These are phyloP conservation scores for Hoplodrina ambigua DNA, from an alignment of 2,888 invertebrate genomes.

Conservation along the genomic window DNA sequence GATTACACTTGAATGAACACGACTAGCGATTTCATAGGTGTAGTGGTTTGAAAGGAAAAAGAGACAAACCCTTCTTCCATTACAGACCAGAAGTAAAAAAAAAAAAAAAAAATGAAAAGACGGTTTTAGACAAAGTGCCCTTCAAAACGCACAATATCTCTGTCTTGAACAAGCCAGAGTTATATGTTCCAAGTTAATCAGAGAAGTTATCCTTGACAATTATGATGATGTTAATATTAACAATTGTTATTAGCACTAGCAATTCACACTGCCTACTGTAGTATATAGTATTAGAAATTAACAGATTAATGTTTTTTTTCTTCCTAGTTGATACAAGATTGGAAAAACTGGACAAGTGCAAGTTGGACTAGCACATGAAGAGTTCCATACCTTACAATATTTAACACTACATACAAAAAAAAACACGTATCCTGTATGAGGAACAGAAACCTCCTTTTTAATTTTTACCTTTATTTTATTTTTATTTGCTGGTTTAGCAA, in stretches of 20 bases:
- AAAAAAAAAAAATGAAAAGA: too few relatives aligned
- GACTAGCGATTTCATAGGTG: too few relatives aligned
- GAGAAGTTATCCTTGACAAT: slow-evolving; percentile 10
- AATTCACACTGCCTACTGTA: background rate
- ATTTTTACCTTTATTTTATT: too few relatives aligned
- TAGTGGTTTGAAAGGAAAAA: background rate
- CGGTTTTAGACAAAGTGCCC: background rate
- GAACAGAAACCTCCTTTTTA: too few relatives aligned
- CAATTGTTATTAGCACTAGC: background rate
- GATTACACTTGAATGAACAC: too few relatives aligned
- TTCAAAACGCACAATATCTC: background rate
- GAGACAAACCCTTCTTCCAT: background rate
- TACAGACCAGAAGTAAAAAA: background rate
- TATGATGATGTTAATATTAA: background rate
- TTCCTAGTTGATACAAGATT: background rate
- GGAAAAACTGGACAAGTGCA: too few relatives aligned
- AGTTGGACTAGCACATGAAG: too few relatives aligned
- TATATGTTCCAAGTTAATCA: background rate
- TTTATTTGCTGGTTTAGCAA: too few relatives aligned
- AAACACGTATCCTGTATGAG: too few relatives aligned
- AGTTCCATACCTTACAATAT: too few relatives aligned
- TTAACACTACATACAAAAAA: too few relatives aligned
- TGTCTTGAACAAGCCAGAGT: background rate
- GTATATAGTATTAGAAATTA: background rate
- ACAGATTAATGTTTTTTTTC: background rate